Percentiles rank a stretch among this genome's conserved stretches.
Conservation (phyloP, 2,113 vertebrate genomes). For the Nipponia nippon region DNA sequence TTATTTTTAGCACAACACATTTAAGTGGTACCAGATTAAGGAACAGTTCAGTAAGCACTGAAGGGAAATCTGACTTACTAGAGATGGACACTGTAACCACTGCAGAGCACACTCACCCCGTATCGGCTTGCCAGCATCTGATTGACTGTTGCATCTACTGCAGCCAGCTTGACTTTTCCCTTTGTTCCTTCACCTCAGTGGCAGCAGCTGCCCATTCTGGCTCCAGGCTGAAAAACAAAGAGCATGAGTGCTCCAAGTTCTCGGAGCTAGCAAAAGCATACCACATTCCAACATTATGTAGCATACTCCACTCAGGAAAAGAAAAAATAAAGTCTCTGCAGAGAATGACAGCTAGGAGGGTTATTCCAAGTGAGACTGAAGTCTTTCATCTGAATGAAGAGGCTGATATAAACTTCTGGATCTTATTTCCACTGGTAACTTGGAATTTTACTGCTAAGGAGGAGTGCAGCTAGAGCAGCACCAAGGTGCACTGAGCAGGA, state of each 20-base stretch:
- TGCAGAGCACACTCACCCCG: slow-evolving; percentile 75
- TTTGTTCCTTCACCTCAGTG: slow-evolving; percentile 87
- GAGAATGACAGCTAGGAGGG: not conserved
- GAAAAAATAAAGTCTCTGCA: not conserved
- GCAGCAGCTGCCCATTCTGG: slow-evolving; percentile 96
- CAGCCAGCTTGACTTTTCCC: slow-evolving; percentile 90
- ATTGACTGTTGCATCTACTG: slow-evolving; percentile 90
- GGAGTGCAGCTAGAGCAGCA: not conserved
- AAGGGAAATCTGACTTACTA: not conserved
- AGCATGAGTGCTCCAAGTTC: not conserved
- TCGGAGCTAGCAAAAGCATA: not conserved
- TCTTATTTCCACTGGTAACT: not conserved
- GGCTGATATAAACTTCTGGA: not conserved
- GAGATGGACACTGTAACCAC: not conserved
- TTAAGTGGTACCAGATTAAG: not conserved
- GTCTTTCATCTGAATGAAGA: not conserved
- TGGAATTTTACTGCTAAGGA: not conserved
- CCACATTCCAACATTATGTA: not conserved
- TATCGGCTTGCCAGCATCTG: slow-evolving; percentile 84
- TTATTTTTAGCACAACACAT: not conserved
- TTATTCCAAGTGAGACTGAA: not conserved
- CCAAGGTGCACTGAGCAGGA: not conserved
- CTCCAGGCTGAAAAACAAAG: slow-evolving; percentile 79
- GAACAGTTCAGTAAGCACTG: not conserved
- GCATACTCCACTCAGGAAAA: not conserved